A percentile compares a stretch with the other conserved stretches of the same genome.
Conservation (phyloP, 2,113 vertebrate species). For the Indri indri region DNA sequence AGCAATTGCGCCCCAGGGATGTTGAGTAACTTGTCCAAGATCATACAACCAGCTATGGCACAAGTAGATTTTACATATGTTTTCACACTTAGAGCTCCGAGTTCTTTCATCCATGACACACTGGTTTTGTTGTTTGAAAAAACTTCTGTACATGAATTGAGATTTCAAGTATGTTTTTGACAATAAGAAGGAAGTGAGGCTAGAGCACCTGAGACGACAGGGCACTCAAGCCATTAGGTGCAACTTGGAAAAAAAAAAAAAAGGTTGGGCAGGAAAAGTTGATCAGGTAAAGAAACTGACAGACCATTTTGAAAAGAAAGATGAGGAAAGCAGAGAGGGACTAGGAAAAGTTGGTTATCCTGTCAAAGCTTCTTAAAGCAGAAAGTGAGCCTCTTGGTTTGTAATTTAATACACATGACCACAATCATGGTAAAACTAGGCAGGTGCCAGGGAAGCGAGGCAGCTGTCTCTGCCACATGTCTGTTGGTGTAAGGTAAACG, state of each 20-base stretch:
- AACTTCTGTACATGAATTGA: neutral
- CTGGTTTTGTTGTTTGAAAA: neutral
- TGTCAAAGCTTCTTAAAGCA: neutral
- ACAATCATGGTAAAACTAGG: fast-evolving
- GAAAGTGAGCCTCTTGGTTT: neutral
- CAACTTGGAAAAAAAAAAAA: neutral
- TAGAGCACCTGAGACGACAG: neutral
- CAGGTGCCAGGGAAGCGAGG: neutral
- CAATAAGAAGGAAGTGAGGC: neutral
- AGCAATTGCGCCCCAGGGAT: neutral
- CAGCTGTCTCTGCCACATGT: fast-evolving
- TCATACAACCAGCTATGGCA: neutral
- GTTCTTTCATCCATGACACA: neutral
- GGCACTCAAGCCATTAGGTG: neutral
- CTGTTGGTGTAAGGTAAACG: neutral
- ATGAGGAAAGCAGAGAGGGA: neutral
- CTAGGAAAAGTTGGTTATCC: neutral
- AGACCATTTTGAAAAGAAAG: neutral
- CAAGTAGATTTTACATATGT: neutral
- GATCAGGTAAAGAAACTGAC: neutral
- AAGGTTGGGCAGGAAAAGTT: neutral
- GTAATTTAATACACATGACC: neutral
- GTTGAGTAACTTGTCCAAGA: neutral
- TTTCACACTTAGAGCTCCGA: neutral
- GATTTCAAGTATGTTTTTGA: neutral